A percentile compares a stretch with the other conserved stretches of the same genome.
phyloP scores from a whole-genome alignment of 2,888 invertebrate species.

The Hyles lineata region DNA sequence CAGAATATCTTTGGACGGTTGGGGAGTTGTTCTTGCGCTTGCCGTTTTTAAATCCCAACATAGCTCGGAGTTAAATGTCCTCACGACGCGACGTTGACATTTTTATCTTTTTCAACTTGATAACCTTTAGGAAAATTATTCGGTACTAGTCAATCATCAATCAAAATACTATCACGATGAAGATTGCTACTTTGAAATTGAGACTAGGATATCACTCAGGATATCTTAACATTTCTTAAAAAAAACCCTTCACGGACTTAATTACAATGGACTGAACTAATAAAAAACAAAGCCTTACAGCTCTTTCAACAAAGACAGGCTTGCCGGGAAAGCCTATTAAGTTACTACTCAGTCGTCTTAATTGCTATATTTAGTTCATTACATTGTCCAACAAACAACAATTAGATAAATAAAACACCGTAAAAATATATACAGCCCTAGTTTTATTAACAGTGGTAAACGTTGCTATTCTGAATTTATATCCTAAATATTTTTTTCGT shows the following conservation, averaged over 20 bases:
- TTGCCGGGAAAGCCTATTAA: conserved; percentile 2
- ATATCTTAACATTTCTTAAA: no score
- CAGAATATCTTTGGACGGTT: no score
- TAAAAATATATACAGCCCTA: neutral
- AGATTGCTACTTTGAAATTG: neutral
- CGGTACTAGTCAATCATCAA: no score
- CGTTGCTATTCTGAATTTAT: neutral
- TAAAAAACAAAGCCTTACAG: neutral
- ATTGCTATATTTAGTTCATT: neutral
- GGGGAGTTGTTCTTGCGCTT: no score
- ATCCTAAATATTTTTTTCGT: neutral
- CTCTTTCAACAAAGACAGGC: neutral
- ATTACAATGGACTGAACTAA: neutral
- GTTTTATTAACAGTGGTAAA: neutral
- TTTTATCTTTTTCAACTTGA: no score
- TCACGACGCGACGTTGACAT: no score
- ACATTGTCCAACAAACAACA: neutral
- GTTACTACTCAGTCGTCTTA: neutral
- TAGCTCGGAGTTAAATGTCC: no score
- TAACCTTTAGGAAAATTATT: no score
- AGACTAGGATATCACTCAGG: neutral
- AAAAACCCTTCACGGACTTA: neutral
- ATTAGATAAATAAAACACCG: neutral
- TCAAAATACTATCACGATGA: neutral
- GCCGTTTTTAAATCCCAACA: no score